Percentiles rank a stretch among this genome's conserved stretches.
Conservation (phyloP, 2,888 invertebrate genomes). For the Drosophila nigritarsus region DNA sequence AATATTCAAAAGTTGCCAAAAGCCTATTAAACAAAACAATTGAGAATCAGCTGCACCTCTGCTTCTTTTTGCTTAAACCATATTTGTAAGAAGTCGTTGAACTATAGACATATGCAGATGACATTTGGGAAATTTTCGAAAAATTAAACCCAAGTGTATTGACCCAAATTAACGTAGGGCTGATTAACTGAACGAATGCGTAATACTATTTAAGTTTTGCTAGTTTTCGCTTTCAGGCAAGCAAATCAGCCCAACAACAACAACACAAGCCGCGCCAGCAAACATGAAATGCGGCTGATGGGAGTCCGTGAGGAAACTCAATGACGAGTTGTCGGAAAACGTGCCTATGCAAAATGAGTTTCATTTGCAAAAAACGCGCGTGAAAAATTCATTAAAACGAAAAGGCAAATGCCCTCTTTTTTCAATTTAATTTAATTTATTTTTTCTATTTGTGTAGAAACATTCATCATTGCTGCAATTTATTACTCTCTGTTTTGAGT, state of each 20-base stretch:
- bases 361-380: constrained; percentile 76
- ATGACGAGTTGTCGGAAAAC: constrained; percentile 46
- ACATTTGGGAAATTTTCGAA: constrained; percentile 35
- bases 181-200: constrained; percentile 72
- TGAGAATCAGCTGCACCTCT: constrained; percentile 50
- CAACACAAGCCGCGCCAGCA: background rate
- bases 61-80: constrained; percentile 43
- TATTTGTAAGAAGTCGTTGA: constrained; percentile 56
- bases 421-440: constrained; percentile 32
- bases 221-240: constrained; percentile 79
- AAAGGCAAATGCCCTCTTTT: constrained; percentile 40
- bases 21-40: constrained; percentile 18
- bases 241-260: constrained; percentile 65
- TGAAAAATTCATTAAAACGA: constrained; percentile 78
- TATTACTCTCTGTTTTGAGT: constrained; percentile 60
- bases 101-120: constrained; percentile 36
- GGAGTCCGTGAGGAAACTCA: constrained; percentile 32
- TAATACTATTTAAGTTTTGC: constrained; percentile 78
- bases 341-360: constrained; percentile 78
- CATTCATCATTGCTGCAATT: constrained; percentile 61
- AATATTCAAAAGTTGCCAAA: constrained; percentile 36
- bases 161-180: constrained; percentile 65
- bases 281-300: constrained; percentile 22
- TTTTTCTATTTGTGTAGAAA: constrained; percentile 29
- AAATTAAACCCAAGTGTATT: constrained; percentile 42